Percentiles rank a stretch among this genome's conserved stretches.
Conservation (phyloP, 2,113 vertebrate species). For the Willisornis vidua region DNA sequence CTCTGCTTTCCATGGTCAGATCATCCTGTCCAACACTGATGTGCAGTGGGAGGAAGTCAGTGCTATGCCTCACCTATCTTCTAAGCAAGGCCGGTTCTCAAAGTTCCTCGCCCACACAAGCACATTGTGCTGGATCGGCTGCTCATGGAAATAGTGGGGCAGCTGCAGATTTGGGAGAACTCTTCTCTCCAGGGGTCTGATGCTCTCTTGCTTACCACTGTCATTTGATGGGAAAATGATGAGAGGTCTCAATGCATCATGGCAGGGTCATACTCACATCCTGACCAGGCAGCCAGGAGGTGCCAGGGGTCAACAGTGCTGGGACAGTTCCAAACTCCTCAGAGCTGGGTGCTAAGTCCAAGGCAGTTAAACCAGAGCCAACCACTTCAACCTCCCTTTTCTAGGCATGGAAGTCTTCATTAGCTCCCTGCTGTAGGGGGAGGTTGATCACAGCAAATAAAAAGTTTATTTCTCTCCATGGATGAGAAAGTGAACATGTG, state of each 20-base stretch:
- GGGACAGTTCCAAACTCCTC: neutral
- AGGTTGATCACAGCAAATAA: rapidly evolving
- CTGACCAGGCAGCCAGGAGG: rapidly evolving
- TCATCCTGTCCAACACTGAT: rapidly evolving
- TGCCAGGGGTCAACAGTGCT: neutral
- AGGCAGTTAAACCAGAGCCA: neutral
- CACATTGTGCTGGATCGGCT: rapidly evolving
- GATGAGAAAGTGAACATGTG: neutral
- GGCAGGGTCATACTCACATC: neutral
- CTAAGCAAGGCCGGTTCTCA: neutral
- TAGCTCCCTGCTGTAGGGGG: neutral
- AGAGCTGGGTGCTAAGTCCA: neutral
- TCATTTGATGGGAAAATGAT: neutral
- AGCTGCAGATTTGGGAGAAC: neutral
- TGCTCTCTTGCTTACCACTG: neutral
- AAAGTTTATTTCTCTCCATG: neutral
- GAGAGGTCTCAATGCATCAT: neutral
- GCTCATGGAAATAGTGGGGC: neutral
- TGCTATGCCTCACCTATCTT: neutral
- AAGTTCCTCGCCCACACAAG: neutral
- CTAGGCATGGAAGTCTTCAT: neutral
- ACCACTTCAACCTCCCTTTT: neutral
- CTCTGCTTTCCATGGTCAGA: neutral
- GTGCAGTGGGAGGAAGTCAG: neutral
- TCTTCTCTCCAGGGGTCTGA: neutral